Conservation (phyloP, 1,140 invertebrate genomes). For the Drosophila santomea region DNA sequence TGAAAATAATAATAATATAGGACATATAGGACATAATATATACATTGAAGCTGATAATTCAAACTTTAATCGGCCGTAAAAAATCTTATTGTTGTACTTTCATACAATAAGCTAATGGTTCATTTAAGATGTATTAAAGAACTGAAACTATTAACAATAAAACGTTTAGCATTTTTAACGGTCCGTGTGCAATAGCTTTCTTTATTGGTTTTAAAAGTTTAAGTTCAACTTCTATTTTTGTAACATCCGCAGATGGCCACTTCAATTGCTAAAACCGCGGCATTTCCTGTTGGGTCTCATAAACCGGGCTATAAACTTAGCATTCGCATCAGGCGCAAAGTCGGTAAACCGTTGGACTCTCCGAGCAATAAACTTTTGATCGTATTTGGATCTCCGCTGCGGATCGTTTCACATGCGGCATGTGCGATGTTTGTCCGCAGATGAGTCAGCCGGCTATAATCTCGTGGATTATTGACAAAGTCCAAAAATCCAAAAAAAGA, state of each 20-base stretch:
- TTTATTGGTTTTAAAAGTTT: neutral
- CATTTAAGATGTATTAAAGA: neutral
- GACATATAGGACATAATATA: too few relatives aligned
- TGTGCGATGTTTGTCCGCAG: conserved; percentile 62
- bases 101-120: neutral
- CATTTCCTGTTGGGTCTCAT: conserved; percentile 59
- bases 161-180: too few relatives aligned
- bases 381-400: conserved; percentile 56
- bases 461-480: conserved; percentile 42
- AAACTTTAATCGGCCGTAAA: too few relatives aligned
- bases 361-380: conserved; percentile 63
- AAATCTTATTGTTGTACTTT: neutral
- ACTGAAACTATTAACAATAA: neutral
- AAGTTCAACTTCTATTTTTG: conserved; percentile 20
- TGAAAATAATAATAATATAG: too few relatives aligned
- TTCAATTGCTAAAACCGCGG: conserved; percentile 8
- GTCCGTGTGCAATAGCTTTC: neutral
- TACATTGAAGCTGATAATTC: too few relatives aligned
- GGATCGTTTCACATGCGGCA: conserved; percentile 48
- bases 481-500: conserved; percentile 65
- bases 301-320: conserved; percentile 44
- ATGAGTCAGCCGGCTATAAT: conserved; percentile 55
- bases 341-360: conserved; percentile 43
- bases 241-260: neutral
- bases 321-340: conserved; percentile 48